Conservation (phyloP, 2,888 invertebrate genomes). For the Dynastes grantii region DNA sequence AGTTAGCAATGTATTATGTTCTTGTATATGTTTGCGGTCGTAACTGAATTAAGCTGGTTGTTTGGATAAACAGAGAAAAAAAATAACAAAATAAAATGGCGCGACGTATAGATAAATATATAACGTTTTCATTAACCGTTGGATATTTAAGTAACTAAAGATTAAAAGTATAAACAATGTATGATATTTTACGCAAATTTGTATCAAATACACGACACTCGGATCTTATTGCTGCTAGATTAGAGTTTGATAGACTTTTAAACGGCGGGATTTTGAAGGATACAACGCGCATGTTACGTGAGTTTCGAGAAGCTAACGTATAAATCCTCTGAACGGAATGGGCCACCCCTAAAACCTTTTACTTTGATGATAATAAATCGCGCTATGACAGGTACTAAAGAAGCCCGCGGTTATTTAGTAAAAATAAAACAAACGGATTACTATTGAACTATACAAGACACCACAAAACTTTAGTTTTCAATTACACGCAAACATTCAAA, state of each 20-base stretch:
- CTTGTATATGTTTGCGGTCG: background rate
- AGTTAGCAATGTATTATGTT: conserved; percentile 29
- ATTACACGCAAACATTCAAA: no score
- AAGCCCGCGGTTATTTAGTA: background rate
- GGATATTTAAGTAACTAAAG: no score
- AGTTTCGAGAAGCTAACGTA: background rate
- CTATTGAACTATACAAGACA: no score
- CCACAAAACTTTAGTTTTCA: no score
- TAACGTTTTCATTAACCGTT: no score
- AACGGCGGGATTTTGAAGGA: conserved; percentile 1
- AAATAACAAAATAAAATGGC: no score
- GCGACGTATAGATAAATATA: no score
- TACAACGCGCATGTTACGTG: conserved; percentile 18
- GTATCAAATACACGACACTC: no score
- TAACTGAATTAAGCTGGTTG: background rate
- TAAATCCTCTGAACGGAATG: background rate
- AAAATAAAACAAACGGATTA: no score
- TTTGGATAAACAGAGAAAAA: conserved; percentile 12
- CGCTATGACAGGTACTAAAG: conserved; percentile 1
- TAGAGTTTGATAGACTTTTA: background rate
- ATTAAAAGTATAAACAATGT: no score
- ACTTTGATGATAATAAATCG: conserved; percentile 23
- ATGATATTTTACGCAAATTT: no score
- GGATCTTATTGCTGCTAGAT: conserved; percentile 1
- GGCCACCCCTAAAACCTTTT: conserved; percentile 5